phyloP scores from a whole-genome alignment of 2,888 invertebrate species.

The Amblyjoppa fuscipennis region DNA sequence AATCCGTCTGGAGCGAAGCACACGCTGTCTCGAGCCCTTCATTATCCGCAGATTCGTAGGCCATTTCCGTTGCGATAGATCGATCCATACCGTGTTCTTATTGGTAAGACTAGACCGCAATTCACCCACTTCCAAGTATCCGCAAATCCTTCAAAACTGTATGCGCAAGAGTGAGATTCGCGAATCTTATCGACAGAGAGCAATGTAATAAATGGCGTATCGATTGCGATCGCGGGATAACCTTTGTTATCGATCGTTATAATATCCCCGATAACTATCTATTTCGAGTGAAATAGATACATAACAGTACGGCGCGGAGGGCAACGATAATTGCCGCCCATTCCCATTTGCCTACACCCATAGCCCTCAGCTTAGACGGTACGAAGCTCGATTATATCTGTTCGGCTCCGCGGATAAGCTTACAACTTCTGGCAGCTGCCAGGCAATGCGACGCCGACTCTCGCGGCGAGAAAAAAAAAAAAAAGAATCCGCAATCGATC shows the following conservation, averaged over 20 bases:
- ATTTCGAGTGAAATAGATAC: conserved; percentile 34
- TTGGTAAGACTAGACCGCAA: not conserved
- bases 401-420: not conserved
- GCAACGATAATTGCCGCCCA: conserved; percentile 17
- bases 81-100: not conserved
- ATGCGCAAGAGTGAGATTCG: conserved; percentile 21
- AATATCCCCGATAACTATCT: conserved; percentile 33
- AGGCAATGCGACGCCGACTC: conserved; percentile 5
- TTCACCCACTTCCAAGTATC: conserved; percentile 4
- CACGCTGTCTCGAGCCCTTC: not conserved
- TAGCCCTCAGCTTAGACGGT: conserved; percentile 5
- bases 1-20: not conserved
- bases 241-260: conserved; percentile 75
- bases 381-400: not conserved
- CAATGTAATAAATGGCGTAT: conserved; percentile 73
- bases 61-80: not conserved
- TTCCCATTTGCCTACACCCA: conserved; percentile 17
- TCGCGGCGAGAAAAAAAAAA: conserved; percentile 18
- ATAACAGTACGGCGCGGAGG: not conserved
- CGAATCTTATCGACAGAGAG: conserved; percentile 60
- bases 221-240: conserved; percentile 66
- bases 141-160: not conserved
- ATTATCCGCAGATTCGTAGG: not conserved
- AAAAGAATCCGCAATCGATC: conserved; percentile 26
- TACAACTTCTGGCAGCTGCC: conserved; percentile 16